phyloP scores from a whole-genome alignment of 2,888 invertebrate species.

The Drosophila peninsularis region DNA sequence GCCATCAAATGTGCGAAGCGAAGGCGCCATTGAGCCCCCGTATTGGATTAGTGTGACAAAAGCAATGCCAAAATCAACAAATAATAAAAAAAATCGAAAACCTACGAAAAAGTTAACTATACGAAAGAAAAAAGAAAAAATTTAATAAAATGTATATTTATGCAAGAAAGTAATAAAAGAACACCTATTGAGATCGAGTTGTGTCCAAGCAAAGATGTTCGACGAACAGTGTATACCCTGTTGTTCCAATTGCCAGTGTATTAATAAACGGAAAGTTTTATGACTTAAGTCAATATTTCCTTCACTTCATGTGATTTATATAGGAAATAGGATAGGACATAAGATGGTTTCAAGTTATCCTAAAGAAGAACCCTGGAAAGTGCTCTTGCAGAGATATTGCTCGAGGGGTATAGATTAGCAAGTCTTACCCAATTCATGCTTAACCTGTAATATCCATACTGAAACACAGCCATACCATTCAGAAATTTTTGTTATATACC shows the following conservation, averaged over 20 bases:
- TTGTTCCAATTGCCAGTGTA: neutral
- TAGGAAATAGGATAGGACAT: neutral
- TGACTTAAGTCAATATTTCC: too few relatives aligned
- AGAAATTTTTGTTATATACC: too few relatives aligned
- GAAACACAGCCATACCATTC: neutral
- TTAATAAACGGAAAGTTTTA: too few relatives aligned
- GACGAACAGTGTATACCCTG: neutral
- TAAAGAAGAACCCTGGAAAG: neutral
- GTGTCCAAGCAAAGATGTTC: neutral
- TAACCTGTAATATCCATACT: neutral
- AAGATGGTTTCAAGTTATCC: neutral
- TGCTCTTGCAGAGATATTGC: neutral
- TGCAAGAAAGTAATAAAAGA: conserved; percentile 47
- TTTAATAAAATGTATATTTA: conserved; percentile 35
- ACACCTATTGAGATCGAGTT: conserved; percentile 26
- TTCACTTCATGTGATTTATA: too few relatives aligned
- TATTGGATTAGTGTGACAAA: conserved; percentile 20
- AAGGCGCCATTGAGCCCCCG: conserved; percentile 57
- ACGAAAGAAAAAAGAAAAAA: conserved; percentile 16
- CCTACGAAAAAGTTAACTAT: conserved; percentile 2
- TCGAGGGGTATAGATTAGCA: too few relatives aligned
- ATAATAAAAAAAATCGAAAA: conserved; percentile 17
- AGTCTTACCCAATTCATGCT: neutral
- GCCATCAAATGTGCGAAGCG: conserved; percentile 32
- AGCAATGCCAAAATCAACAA: conserved; percentile 37